Percentiles rank a stretch among this genome's conserved stretches.
Evolutionary conservation across 2,888 invertebrate genomes (phyloP).

Genomic region (Dusona sp.): DNA sequence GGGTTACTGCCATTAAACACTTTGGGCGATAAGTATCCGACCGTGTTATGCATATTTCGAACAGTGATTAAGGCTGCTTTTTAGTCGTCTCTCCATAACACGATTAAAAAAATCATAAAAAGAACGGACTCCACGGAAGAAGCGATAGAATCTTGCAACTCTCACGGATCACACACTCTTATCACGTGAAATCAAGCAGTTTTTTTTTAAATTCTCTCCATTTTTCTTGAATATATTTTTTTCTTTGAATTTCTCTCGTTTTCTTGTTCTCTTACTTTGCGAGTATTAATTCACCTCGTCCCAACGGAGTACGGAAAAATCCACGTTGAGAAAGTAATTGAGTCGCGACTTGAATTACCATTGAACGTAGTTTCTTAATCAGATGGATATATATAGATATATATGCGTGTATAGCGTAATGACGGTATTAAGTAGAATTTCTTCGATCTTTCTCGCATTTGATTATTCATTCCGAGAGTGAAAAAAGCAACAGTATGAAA

Average conservation of each 20-base stretch:
- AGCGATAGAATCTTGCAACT: slow-evolving; percentile 33
- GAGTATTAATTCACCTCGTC: slow-evolving; percentile 36
- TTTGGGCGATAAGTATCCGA: neutral
- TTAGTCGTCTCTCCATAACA: neutral
- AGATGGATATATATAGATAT: neutral
- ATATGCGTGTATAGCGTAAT: neutral
- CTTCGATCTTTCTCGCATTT: slow-evolving; percentile 24
- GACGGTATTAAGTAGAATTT: slow-evolving; percentile 29
- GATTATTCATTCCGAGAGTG: neutral
- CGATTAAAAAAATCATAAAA: slow-evolving; percentile 1
- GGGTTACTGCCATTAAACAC: neutral
- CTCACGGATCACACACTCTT: slow-evolving; percentile 49
- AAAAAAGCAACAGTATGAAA: slow-evolving; percentile 6
- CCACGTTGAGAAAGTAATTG: slow-evolving; percentile 49
- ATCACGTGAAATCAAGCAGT: slow-evolving; percentile 32
- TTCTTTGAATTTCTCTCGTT: slow-evolving; percentile 19
- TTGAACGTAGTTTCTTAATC: slow-evolving; percentile 5
- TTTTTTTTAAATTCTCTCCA: neutral
- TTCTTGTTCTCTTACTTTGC: slow-evolving; percentile 6
- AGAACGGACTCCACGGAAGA: neutral
- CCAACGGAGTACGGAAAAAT: slow-evolving; percentile 11
- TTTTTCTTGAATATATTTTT: slow-evolving; percentile 27
- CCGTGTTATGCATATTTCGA: neutral
- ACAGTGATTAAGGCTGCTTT: neutral
- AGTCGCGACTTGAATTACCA: slow-evolving; percentile 48